phyloP scores from a whole-genome alignment of 2,888 invertebrate genomes.

The Phyto melanocephala region DNA sequence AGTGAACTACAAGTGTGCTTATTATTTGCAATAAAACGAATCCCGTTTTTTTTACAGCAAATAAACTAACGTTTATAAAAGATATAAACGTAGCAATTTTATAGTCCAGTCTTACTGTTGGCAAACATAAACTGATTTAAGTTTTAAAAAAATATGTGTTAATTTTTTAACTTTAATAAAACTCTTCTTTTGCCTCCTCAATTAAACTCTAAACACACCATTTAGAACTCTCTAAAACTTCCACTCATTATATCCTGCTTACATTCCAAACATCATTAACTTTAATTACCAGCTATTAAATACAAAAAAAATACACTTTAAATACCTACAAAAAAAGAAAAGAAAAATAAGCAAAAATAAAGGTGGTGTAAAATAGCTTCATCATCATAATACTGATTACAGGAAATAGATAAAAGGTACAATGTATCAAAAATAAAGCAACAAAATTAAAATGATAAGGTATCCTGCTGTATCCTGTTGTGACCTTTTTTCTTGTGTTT shows the following conservation, averaged over 20 bases:
- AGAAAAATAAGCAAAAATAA: neutral
- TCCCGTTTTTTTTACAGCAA: too few relatives aligned
- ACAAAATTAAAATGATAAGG: conserved; percentile 33
- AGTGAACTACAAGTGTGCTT: too few relatives aligned
- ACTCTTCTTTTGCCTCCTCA: neutral
- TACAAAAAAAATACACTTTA: neutral
- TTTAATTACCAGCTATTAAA: conserved; percentile 39
- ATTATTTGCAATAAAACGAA: too few relatives aligned
- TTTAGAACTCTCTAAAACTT: neutral
- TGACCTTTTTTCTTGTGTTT: conserved; percentile 2
- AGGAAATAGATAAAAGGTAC: conserved; percentile 12
- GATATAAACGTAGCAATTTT: too few relatives aligned
- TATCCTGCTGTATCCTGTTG: neutral
- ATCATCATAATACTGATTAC: conserved; percentile 37
- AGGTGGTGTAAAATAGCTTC: neutral
- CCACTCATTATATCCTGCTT: neutral
- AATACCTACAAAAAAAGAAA: neutral
- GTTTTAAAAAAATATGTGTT: too few relatives aligned
- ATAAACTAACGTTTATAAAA: too few relatives aligned
- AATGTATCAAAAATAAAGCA: neutral
- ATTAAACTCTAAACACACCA: conserved; percentile 1
- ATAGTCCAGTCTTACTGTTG: too few relatives aligned
- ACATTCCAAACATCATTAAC: conserved; percentile 1
- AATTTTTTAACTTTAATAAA: too few relatives aligned
- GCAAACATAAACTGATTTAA: too few relatives aligned